Evolutionary conservation across 2,797 vertebrate genomes (phyloP).

Genomic region (Eurystomus glaucurus): DNA sequence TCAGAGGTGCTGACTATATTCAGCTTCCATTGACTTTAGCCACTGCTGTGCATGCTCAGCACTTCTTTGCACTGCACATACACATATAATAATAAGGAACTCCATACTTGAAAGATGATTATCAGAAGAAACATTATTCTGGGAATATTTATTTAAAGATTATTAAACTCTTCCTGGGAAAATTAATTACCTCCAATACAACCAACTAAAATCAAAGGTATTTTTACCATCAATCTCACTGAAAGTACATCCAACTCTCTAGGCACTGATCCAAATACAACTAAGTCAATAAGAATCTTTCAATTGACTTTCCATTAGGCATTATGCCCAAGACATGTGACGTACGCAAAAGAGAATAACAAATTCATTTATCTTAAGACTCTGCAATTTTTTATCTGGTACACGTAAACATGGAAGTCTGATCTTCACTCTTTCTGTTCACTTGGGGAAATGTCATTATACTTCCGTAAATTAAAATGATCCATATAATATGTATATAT

Average conservation of each 20-base stretch:
- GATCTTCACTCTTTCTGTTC: background rate
- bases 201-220: conserved; percentile 16
- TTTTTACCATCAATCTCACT: conserved; percentile 1
- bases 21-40: background rate
- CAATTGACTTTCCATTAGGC: conserved; percentile 22
- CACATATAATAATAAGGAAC: background rate
- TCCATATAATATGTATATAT: background rate
- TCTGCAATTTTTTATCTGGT: background rate
- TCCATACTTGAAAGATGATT: background rate
- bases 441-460: background rate
- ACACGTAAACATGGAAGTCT: background rate
- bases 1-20: background rate
- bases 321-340: background rate
- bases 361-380: background rate
- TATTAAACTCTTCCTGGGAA: conserved; percentile 8
- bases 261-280: conserved; percentile 27
- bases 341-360: conserved; percentile 5
- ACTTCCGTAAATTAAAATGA: background rate
- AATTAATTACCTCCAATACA: conserved; percentile 16
- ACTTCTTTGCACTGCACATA: background rate
- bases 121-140: background rate
- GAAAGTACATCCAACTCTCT: background rate
- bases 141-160: background rate
- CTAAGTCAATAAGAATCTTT: conserved; percentile 49
- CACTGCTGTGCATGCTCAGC: background rate